Percentiles rank a stretch among this genome's conserved stretches.
These are phyloP conservation scores for Athene noctua DNA, from an alignment of 2,113 vertebrate genomes.

Conservation along the genomic window DNA sequence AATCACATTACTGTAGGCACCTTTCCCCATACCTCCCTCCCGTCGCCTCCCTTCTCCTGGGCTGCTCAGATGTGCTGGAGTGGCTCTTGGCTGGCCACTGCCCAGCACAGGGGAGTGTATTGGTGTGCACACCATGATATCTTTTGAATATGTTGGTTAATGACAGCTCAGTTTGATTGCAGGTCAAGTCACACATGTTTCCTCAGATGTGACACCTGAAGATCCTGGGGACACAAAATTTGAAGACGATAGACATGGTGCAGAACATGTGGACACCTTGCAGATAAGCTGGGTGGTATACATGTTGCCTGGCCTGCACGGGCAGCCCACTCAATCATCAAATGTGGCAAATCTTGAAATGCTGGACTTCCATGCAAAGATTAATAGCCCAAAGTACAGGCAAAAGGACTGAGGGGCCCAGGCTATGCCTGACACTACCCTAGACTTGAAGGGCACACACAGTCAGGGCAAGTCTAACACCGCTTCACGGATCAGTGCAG, in stretches of 20 bases:
- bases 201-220: background rate
- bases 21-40: background rate
- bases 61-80: background rate
- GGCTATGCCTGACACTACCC: background rate
- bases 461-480: background rate
- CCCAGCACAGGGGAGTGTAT: accelerated
- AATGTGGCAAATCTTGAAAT: background rate
- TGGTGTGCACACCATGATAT: accelerated
- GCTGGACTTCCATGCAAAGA: background rate
- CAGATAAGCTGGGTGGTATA: background rate
- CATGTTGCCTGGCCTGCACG: background rate
- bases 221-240: background rate
- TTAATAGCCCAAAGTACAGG: background rate
- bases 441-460: background rate
- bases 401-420: background rate
- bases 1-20: background rate
- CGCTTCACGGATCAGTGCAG: background rate
- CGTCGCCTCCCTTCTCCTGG: background rate
- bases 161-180: background rate
- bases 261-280: accelerated
- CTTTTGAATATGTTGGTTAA: background rate
- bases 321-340: background rate
- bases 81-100: background rate
- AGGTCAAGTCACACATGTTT: background rate
- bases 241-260: background rate